These are phyloP conservation scores for Agrochola litura DNA, from an alignment of 2,888 invertebrate genomes.

Conservation along the genomic window DNA sequence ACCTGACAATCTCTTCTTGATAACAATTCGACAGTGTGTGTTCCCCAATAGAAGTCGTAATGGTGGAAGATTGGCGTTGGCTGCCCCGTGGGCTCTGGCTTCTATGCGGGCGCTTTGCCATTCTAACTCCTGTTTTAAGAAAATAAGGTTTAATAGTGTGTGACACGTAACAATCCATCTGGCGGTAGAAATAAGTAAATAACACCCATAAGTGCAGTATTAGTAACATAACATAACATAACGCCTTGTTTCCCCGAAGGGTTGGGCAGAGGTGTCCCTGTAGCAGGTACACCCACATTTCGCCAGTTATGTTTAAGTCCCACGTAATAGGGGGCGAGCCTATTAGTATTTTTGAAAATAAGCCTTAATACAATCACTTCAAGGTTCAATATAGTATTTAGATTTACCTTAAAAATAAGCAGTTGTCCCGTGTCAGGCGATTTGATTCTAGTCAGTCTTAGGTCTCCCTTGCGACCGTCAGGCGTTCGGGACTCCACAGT, in stretches of 20 bases:
- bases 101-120: conserved; percentile 99
- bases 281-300: too few relatives aligned
- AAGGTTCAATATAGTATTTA: conserved; percentile 14
- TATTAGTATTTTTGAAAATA: too few relatives aligned
- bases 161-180: not conserved
- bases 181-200: too few relatives aligned
- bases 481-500: conserved; percentile 98
- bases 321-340: too few relatives aligned
- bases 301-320: too few relatives aligned
- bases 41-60: conserved; percentile 97
- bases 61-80: conserved; percentile 93
- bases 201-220: too few relatives aligned
- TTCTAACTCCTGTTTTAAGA: conserved; percentile 92
- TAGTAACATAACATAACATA: too few relatives aligned
- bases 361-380: rapidly evolving
- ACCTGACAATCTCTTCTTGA: conserved; percentile 98
- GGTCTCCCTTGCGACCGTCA: conserved; percentile 96
- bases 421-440: conserved; percentile 97
- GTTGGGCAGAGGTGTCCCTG: too few relatives aligned
- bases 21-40: conserved; percentile 97
- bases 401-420: conserved; percentile 95
- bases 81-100: conserved; percentile 93
- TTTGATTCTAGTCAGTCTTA: conserved; percentile 97
- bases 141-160: conserved; percentile 19
- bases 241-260: too few relatives aligned